phyloP scores from a whole-genome alignment of 2,113 vertebrate genomes.

The Scolopax mira region DNA sequence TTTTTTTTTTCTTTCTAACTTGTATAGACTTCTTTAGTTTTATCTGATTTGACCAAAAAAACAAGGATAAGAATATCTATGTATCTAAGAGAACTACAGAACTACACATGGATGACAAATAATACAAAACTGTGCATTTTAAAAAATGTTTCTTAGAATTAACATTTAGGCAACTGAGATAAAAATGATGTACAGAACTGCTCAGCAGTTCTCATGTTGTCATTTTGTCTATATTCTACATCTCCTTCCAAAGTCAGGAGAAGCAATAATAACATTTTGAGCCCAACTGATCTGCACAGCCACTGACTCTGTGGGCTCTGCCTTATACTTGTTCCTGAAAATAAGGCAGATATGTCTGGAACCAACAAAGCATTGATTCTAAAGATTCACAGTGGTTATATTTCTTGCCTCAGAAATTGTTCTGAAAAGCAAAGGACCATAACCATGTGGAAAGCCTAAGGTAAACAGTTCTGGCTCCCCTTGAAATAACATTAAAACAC shows the following conservation, averaged over 20 bases:
- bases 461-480: not conserved
- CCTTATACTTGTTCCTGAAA: not conserved
- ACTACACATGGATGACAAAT: not conserved
- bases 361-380: not conserved
- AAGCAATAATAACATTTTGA: not conserved
- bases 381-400: not conserved
- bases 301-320: not conserved
- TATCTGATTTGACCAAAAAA: not conserved
- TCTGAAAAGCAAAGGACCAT: not conserved
- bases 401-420: not conserved
- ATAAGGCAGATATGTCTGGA: not conserved
- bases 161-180: not conserved
- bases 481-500: constrained; percentile 16
- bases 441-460: not conserved
- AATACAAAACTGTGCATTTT: not conserved
- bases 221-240: not conserved
- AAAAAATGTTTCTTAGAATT: not conserved
- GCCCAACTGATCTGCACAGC: not conserved
- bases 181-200: not conserved
- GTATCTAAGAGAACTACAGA: not conserved
- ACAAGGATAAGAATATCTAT: not conserved
- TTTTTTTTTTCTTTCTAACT: not conserved
- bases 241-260: not conserved
- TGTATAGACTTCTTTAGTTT: not conserved
- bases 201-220: not conserved